These are phyloP conservation scores for Dufourea novaeangliae DNA, from an alignment of 1,140 invertebrate species.

Conservation along the genomic window DNA sequence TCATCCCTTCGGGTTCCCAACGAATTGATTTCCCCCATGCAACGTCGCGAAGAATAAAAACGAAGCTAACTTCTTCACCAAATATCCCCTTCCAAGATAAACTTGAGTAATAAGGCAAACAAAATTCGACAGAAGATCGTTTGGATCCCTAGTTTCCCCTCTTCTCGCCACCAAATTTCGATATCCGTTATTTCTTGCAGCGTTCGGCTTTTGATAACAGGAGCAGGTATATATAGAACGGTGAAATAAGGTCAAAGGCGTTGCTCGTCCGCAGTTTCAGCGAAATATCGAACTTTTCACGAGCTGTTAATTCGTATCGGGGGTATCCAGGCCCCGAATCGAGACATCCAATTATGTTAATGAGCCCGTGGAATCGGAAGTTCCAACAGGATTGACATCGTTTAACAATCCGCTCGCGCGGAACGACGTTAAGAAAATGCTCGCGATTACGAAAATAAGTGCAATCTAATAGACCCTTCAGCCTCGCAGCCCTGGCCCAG, in stretches of 20 bases:
- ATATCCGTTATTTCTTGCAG: not conserved
- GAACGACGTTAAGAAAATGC: not conserved
- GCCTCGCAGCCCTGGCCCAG: not conserved
- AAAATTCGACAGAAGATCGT: not conserved
- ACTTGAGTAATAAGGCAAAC: conserved; percentile 17
- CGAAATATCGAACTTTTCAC: not conserved
- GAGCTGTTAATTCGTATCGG: conserved; percentile 10
- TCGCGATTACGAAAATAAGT: conserved; percentile 18
- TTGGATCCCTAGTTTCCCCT: not conserved
- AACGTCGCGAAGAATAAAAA: conserved; percentile 19
- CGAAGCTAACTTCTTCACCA: not conserved
- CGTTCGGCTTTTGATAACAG: not conserved
- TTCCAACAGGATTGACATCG: conserved; percentile 1
- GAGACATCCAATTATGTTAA: conserved; percentile 23
- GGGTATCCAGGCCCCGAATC: not conserved
- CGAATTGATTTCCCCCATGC: conserved; percentile 15
- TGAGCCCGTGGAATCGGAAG: not conserved
- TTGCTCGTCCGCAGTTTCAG: not conserved
- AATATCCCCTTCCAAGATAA: not conserved
- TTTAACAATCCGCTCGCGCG: not conserved
- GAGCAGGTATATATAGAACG: not conserved
- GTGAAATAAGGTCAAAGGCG: not conserved
- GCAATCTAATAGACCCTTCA: not conserved
- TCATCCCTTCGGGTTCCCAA: not conserved
- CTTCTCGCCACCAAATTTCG: not conserved